A percentile compares a stretch with the other conserved stretches of the same genome.
phyloP scores from a whole-genome alignment of 2,888 invertebrate genomes.

The Chironomus tentans region DNA sequence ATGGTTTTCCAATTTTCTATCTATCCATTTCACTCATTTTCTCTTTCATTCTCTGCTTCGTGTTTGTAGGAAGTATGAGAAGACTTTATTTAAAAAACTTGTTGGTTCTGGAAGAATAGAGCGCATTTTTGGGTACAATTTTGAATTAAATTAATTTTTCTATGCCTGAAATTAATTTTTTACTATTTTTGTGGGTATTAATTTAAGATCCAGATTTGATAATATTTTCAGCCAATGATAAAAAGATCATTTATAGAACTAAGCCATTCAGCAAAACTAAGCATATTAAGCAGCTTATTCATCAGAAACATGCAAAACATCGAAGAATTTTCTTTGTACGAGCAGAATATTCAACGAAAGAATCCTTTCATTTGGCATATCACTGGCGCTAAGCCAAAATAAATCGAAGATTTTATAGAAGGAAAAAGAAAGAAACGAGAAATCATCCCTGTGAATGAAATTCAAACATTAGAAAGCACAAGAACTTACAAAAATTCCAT shows the following conservation, averaged over 20 bases:
- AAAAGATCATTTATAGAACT: not conserved
- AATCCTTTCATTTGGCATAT: conserved; percentile 13
- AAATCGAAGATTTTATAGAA: conserved; percentile 16
- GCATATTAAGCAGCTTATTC: no score
- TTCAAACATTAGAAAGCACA: not conserved
- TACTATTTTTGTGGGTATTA: no score
- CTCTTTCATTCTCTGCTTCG: not conserved
- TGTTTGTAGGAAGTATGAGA: not conserved
- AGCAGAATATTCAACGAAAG: not conserved
- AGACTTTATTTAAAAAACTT: no score
- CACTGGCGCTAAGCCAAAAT: conserved; percentile 19
- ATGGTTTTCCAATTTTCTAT: conserved; percentile 6
- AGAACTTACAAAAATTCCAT: not conserved
- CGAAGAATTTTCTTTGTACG: no score
- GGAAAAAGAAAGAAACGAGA: not conserved
- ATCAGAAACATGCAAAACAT: no score
- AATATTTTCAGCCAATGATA: no score
- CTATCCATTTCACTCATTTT: not conserved
- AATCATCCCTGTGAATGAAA: not conserved
- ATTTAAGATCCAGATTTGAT: no score
- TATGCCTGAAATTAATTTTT: no score
- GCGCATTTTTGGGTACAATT: no score
- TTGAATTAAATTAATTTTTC: no score
- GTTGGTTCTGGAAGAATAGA: no score
- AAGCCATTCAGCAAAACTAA: no score